Base-by-base conservation (phyloP, 2,888 invertebrate genomes). In the Leucania comma region DNA sequence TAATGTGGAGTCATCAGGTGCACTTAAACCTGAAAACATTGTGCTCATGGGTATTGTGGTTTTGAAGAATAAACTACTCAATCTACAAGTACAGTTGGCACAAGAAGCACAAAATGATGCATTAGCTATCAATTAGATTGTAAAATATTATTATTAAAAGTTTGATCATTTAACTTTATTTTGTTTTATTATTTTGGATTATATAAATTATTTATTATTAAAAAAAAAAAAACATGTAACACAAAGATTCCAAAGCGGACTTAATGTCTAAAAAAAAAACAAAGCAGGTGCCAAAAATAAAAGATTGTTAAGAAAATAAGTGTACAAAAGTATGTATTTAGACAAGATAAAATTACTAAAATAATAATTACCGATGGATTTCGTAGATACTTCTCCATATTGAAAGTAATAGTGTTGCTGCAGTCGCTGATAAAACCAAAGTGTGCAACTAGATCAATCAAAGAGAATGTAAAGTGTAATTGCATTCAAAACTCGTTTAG, bases 1-100 rank as follows among this genome's bases (percentile, higher is more conserved):
- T 90, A 99, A 99, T 93, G 99, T 99, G 0, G 99, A 99, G 93
- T 98, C 99, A 2, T 97, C 98, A 20, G 99, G 99, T 3, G 98
- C 99, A 0, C 94, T 99, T 6, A 98, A 98, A 89, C 99, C 99
- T 0, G 99, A 99, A 93, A 99, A 98, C 90, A 99, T 99, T 87
- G 99, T 99, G 0, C 97, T 98, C 83, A 99, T 99, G 97, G 99
- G 99, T 1, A 98, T 99, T 38, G 97, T 98, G 48, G 98, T 98
- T 69, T 96, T 99, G 53, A 99, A 99, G 94, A 99, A 98, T 90
- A 99, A 99, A 95, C 96, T 99, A 35, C 98, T 98, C 46, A 99
- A 99, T 95, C 96, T 99, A 53, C 99, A 99, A 93, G 99, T 98
- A 8, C 98, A 99, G 88, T 95, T 99, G 9, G 98, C 98, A 84